phyloP scores from a whole-genome alignment of 2,113 vertebrate species.

The Sarotherodon lohbergeri region DNA sequence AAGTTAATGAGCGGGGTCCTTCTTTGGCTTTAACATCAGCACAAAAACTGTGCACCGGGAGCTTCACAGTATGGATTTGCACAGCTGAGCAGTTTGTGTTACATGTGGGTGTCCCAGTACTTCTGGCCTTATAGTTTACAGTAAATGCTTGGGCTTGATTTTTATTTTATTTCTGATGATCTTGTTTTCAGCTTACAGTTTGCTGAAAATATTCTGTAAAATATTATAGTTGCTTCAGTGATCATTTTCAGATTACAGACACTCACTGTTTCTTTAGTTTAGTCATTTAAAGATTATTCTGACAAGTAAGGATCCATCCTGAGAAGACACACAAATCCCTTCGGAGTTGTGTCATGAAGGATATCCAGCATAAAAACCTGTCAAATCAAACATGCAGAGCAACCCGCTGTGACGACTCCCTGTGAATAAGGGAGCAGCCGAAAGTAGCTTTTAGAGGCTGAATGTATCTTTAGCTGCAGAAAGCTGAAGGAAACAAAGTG shows the following conservation, averaged over 20 bases:
- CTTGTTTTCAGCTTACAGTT: neutral
- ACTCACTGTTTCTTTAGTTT: neutral
- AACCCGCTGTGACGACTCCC: neutral
- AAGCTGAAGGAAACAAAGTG: neutral
- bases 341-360: neutral
- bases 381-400: neutral
- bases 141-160: neutral
- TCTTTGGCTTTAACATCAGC: neutral
- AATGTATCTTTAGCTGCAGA: constrained; percentile 19
- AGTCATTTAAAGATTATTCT: too few relatives aligned
- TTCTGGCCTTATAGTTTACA: neutral
- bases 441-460: neutral
- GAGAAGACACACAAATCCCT: neutral
- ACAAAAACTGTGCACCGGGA: neutral
- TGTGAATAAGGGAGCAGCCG: neutral
- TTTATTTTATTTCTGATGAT: neutral
- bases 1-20: neutral
- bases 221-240: neutral
- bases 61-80: neutral
- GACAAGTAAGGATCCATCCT: neutral
- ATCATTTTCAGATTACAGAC: neutral
- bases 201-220: neutral
- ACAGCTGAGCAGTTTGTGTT: neutral
- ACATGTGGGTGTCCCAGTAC: neutral
- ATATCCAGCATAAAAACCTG: neutral